Percentiles rank a stretch among this genome's conserved stretches.
These are phyloP conservation scores for Dryas iulia DNA, from an alignment of 1,140 invertebrate genomes.

Conservation along the genomic window DNA sequence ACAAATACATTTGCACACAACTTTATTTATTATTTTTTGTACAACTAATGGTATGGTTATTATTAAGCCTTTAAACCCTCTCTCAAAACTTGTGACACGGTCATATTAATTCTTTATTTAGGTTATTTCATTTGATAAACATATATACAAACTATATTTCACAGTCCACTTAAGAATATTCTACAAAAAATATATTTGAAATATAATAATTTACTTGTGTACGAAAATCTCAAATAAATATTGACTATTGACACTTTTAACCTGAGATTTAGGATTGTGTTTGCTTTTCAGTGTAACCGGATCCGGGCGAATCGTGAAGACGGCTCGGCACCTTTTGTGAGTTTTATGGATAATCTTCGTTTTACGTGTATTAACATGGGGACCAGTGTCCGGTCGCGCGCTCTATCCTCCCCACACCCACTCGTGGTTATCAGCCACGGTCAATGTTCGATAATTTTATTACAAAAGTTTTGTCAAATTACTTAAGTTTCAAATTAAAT, in stretches of 20 bases:
- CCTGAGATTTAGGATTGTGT: conserved; percentile 16
- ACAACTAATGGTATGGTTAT: background rate
- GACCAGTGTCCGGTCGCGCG: conserved; percentile 64
- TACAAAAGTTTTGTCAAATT: conserved; percentile 78
- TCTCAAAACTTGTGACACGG: background rate
- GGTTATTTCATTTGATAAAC: background rate
- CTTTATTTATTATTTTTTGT: background rate
- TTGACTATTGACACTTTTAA: conserved; percentile 22
- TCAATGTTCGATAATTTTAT: conserved; percentile 78
- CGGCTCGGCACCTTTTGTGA: conserved; percentile 72
- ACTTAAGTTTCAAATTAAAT: conserved; percentile 74
- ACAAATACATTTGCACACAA: background rate
- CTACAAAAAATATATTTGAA: background rate
- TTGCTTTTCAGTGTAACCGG: conserved; percentile 38
- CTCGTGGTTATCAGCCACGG: conserved; percentile 58
- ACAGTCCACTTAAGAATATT: background rate
- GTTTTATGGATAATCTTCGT: conserved; percentile 73
- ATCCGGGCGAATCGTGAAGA: conserved; percentile 50
- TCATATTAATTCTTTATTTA: background rate
- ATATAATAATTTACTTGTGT: background rate
- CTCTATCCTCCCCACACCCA: conserved; percentile 46
- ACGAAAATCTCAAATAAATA: conserved; percentile 14
- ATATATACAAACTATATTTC: background rate
- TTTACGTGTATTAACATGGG: conserved; percentile 69
- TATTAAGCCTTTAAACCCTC: too few relatives aligned